Evolutionary conservation across 2,797 vertebrate genomes (phyloP).

Genomic region (Xenentodon cancila): DNA sequence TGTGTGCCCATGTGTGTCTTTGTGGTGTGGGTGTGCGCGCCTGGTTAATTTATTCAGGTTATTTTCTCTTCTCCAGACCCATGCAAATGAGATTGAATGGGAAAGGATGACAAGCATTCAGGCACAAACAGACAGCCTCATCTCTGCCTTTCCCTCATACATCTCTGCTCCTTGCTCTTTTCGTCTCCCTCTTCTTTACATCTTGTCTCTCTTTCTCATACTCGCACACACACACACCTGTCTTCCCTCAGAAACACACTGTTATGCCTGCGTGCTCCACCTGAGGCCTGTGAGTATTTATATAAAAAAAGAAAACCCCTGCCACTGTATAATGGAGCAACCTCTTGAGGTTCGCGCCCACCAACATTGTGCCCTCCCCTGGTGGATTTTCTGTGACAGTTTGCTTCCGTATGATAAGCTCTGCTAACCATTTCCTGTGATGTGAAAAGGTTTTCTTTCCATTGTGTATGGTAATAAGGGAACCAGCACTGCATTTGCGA

Average conservation of each 20-base stretch:
- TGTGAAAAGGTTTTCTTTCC: slow-evolving; percentile 46
- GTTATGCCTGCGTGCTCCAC: slow-evolving; percentile 10
- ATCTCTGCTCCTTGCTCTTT: slow-evolving; percentile 14
- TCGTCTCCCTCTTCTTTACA: slow-evolving; percentile 10
- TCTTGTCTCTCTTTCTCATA: slow-evolving; percentile 4
- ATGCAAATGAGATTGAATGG: slow-evolving; percentile 82
- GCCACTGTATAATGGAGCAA: slow-evolving; percentile 41
- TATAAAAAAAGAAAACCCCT: slow-evolving; percentile 17
- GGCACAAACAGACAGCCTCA: slow-evolving; percentile 70
- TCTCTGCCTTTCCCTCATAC: slow-evolving; percentile 44
- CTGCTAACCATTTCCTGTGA: slow-evolving; percentile 42
- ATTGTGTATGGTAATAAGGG: slow-evolving; percentile 65
- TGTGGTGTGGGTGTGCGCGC: slow-evolving; percentile 41
- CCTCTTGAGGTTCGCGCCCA: slow-evolving; percentile 50
- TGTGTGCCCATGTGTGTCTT: slow-evolving; percentile 17
- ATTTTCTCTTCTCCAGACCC: slow-evolving; percentile 80
- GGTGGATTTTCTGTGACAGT: slow-evolving; percentile 52
- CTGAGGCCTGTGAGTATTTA: slow-evolving; percentile 36
- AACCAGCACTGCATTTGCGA: slow-evolving; percentile 29
- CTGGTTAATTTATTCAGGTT: slow-evolving; percentile 81
- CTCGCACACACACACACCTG: not conserved
- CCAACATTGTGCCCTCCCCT: slow-evolving; percentile 37
- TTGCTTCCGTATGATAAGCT: slow-evolving; percentile 66
- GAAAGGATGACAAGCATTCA: slow-evolving; percentile 79
- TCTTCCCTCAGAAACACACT: not conserved